These are phyloP conservation scores for Austrofundulus limnaeus DNA, from an alignment of 2,113 vertebrate species.

Conservation along the genomic window DNA sequence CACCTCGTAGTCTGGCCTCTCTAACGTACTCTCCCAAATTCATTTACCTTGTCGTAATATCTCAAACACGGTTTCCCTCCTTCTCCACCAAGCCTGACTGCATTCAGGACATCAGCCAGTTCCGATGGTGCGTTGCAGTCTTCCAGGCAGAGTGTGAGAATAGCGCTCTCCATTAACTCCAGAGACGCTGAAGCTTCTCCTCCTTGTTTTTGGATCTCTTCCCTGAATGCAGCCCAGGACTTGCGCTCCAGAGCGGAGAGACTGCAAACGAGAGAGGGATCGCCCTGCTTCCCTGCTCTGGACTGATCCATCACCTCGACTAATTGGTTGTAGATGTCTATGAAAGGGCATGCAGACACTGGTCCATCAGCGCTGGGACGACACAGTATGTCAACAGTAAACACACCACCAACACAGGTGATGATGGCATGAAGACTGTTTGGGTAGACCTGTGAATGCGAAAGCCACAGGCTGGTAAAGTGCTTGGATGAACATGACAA, in stretches of 20 bases:
- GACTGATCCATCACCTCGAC: conserved; percentile 59
- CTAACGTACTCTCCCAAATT: no score
- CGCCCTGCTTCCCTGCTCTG: conserved; percentile 36
- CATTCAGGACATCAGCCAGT: conserved; percentile 72
- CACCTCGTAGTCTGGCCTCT: no score
- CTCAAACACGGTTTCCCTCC: conserved; percentile 59
- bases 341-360: conserved; percentile 60
- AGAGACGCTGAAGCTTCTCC: conserved; percentile 65
- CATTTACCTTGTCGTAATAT: conserved; percentile 81
- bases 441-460: conserved; percentile 72
- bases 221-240: conserved; percentile 70
- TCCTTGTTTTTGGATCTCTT: conserved; percentile 64
- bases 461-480: not conserved
- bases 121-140: conserved; percentile 66
- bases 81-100: conserved; percentile 70
- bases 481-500: not conserved
- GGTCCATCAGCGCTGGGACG: conserved; percentile 46
- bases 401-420: conserved; percentile 70
- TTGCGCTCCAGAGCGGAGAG: conserved; percentile 74
- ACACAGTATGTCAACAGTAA: conserved; percentile 75
- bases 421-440: conserved; percentile 78
- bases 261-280: conserved; percentile 67
- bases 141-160: conserved; percentile 76
- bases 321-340: conserved; percentile 75
- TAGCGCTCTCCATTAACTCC: conserved; percentile 77